phyloP scores from a whole-genome alignment of 2,888 invertebrate species.

The Crocallis elinguaria region DNA sequence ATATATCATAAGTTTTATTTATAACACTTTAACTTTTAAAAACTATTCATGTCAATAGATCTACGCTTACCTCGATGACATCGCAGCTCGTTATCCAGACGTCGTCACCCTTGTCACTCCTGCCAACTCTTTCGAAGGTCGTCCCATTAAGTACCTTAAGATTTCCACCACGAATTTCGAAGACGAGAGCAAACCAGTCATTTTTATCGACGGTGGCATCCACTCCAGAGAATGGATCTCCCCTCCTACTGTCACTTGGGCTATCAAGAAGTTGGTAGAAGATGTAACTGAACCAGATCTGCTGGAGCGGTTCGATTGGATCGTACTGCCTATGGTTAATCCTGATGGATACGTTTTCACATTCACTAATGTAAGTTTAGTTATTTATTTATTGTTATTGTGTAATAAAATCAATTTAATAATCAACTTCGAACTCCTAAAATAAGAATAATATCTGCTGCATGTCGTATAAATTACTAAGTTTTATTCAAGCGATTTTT shows the following conservation, averaged over 20 bases:
- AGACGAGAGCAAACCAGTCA: constrained; percentile 77
- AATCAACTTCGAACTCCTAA: too few species aligned
- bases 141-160: constrained; percentile 83
- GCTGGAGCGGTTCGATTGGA: constrained; percentile 87
- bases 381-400: not conserved
- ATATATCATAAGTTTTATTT: too few species aligned
- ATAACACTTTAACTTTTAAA: not conserved
- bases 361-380: constrained; percentile 64
- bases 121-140: constrained; percentile 83
- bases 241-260: constrained; percentile 86
- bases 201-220: constrained; percentile 86
- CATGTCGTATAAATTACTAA: too few species aligned
- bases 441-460: too few species aligned
- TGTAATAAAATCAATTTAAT: too few species aligned
- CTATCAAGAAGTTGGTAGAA: constrained; percentile 86
- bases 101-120: constrained; percentile 76
- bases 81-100: constrained; percentile 72
- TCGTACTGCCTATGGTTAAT: constrained; percentile 87
- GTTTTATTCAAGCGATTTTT: too few species aligned
- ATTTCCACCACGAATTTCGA: constrained; percentile 82
- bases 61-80: constrained; percentile 67
- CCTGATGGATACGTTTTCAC: constrained; percentile 89
- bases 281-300: constrained; percentile 83
- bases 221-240: constrained; percentile 90
- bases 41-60: constrained; percentile 39